phyloP scores from a whole-genome alignment of 2,113 vertebrate species.

The Chinchilla lanigera region DNA sequence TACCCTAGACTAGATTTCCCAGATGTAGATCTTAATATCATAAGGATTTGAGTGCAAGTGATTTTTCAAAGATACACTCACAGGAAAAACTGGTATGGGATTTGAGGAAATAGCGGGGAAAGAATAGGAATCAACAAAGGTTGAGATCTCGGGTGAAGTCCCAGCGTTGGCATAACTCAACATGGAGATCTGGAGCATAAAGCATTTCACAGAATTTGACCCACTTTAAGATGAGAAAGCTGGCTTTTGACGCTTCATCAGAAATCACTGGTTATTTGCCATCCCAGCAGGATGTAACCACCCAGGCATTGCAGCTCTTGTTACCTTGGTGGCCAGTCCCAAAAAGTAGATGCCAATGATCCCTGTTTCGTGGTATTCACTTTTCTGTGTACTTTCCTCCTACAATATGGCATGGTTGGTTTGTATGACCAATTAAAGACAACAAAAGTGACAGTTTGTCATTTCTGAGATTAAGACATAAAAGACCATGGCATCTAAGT shows the following conservation, averaged over 20 bases:
- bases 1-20: not conserved
- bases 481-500: not conserved
- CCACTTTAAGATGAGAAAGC: not conserved
- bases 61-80: not conserved
- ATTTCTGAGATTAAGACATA: constrained; percentile 39
- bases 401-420: not conserved
- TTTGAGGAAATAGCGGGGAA: not conserved
- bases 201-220: not conserved
- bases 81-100: not conserved
- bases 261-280: not conserved
- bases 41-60: not conserved
- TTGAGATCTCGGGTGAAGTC: not conserved
- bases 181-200: not conserved
- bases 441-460: not conserved
- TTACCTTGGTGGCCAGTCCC: not conserved
- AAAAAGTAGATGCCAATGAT: not conserved
- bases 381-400: not conserved
- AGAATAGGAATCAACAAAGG: not conserved
- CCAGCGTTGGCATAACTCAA: not conserved
- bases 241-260: not conserved
- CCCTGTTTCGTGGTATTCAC: not conserved
- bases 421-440: not conserved
- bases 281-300: not conserved
- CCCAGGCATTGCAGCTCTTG: not conserved
- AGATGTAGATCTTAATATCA: constrained; percentile 6